phyloP scores from a whole-genome alignment of 1,140 invertebrate species.

The Myzus persicae region DNA sequence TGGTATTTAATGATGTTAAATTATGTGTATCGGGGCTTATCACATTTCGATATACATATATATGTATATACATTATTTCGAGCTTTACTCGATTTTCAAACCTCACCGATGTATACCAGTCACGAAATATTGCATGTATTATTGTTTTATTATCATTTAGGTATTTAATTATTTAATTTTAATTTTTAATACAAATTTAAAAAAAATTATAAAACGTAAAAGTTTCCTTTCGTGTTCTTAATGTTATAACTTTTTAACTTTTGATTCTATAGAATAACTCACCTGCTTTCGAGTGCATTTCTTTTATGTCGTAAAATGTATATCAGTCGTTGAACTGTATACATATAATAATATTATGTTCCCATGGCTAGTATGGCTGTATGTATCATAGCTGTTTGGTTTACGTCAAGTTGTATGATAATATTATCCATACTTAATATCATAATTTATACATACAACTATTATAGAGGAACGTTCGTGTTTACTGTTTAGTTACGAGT shows the following conservation, averaged over 20 bases:
- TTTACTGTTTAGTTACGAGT: not conserved
- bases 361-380: not conserved
- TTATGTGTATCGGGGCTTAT: not conserved
- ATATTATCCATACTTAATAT: not conserved
- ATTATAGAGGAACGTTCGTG: not conserved
- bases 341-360: not conserved
- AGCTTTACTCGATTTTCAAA: not conserved
- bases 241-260: not conserved
- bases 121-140: conserved; percentile 17
- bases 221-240: not conserved
- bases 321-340: not conserved
- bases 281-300: not conserved
- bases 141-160: not conserved
- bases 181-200: not conserved
- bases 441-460: not conserved
- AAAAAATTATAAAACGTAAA: not conserved
- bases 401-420: not conserved
- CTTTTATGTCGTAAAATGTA: not conserved
- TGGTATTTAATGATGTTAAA: not conserved
- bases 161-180: conserved; percentile 18
- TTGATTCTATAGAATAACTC: not conserved
- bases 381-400: not conserved
- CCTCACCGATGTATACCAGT: not conserved
- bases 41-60: not conserved
- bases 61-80: not conserved